Base-by-base conservation (phyloP, 2,888 invertebrate genomes). In the Machimus atricapillus region DNA sequence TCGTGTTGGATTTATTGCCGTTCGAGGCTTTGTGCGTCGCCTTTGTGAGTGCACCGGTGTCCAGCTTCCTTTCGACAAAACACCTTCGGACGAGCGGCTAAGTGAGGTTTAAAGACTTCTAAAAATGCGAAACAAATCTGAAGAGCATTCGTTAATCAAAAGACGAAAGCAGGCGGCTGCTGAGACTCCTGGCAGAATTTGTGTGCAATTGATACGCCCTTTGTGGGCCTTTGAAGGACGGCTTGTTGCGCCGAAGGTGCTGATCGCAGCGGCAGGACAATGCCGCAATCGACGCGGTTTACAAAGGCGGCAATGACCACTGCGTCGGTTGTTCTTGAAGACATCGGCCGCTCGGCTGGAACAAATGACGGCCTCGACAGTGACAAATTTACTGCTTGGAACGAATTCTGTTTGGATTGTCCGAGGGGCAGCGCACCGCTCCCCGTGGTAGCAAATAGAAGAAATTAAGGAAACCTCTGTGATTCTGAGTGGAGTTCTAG, bases 91-190 rank as follows among this genome's bases (percentile, higher is more conserved):
- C 19, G 66, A 66, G 23, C 27, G 66, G 66, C 9, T 66, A 79
- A 40, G 31, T 52, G 31, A 46, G 23, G n/a, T 79, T 79, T 31
- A 79, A 78, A 27, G 52, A 34, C 79, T 56, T 79, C 27, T 79
- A 14, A 52, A 79, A 52, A 23, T 27, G 52, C 79, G 52, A 79
- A 56, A 79, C 79, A 79, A 79, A 79, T 79, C 31, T 52, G 46
- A 79, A 5, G 14, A 76, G 37, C 46, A 79, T 79, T 79, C 58
- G 19, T 46, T 79, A 79, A 79, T 79, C 79, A 79, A 79, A 52
- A 79, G 27, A 31, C 52, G 52, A 46, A 79, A 79, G 31, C 37
- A 78, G 40, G 12, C 40, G 7, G 14, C 14, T 19, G 40, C 9
- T 14, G 46, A 16, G 23, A 16, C 52, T 46, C n/a, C 52, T 79